These are phyloP conservation scores for Saguinus midas DNA, from an alignment of 2,113 vertebrate species.

Conservation along the genomic window DNA sequence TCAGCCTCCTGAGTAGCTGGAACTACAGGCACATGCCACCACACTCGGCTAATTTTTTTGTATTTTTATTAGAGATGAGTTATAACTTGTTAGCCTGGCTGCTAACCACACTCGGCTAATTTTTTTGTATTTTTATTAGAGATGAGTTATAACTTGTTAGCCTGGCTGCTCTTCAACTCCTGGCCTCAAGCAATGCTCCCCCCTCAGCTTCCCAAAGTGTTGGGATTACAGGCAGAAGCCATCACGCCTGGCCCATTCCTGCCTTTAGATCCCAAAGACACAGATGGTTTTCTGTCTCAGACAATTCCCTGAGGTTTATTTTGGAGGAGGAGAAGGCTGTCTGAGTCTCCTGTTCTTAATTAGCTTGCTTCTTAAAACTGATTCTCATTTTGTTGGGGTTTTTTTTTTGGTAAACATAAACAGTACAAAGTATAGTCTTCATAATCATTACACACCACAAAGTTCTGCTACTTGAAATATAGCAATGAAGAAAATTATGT, in stretches of 20 bases:
- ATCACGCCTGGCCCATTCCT: not conserved
- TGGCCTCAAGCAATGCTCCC: too few species aligned
- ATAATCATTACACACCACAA: conserved; percentile 55
- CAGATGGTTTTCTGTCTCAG: conserved; percentile 39
- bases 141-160: too few species aligned
- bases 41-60: too few species aligned
- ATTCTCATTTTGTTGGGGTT: conserved; percentile 58
- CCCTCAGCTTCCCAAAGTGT: too few species aligned
- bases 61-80: too few species aligned
- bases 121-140: too few species aligned
- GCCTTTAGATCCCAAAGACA: conserved; percentile 19
- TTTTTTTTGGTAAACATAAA: conserved; percentile 8
- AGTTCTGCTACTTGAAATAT: conserved; percentile 65
- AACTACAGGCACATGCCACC: too few species aligned
- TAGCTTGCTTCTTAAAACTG: conserved; percentile 63
- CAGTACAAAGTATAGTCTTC: conserved; percentile 42
- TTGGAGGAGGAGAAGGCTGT: not conserved
- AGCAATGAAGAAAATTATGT: conserved; percentile 46
- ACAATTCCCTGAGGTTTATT: not conserved
- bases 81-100: too few species aligned
- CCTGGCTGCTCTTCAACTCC: too few species aligned
- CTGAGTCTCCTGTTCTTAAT: conserved; percentile 52
- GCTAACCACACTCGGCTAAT: too few species aligned
- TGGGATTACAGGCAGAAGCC: too few species aligned
- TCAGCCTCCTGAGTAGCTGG: too few species aligned